Evolutionary conservation across 2,797 vertebrate species (phyloP), one percentile per base, ranked within the genome.

Genomic region (Sebastes itinus): DNA sequence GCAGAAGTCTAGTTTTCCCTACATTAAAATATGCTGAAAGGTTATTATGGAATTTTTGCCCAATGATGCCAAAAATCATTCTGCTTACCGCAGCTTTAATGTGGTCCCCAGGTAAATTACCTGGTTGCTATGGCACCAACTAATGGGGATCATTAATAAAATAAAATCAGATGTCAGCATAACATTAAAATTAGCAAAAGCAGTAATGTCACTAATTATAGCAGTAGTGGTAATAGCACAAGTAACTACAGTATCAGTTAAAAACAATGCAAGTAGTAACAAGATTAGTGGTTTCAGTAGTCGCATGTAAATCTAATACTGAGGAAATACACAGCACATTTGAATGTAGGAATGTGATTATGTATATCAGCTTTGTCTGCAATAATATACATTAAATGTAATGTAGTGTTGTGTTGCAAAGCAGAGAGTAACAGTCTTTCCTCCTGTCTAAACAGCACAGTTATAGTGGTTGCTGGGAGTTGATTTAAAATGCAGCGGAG

Each of bases 401-500:
- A 23, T 30, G 7, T 23, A 14, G 4, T 56, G 5, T 49, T 25
- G 60, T n/a, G 28, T n/a, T 62, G 16, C 16, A 75, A 12, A 71
- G 9, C 6, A 46, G 63, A 66, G 7, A 42, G 3, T 0, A 28
- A 25, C 13, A 7, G 49, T 30, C 6, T 23, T 23, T 56, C 11
- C 9, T 54, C 33, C 0, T 5, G 22, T 61, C 66, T 72, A 18
- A 20, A 23, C 3, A 73, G 70, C 66, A n/a, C 66, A n/a, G 1
- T 54, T 65, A 55, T 13, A 22, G 23, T 35, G 25, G 28, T 38
- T 55, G 42, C 42, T 60, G 25, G 62, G 38, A 32, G 69, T 59
- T 54, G 68, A 76, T 84, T 77, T 83, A 23, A 85, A 70, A 83
- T 79, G 63, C 76, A 74, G 86, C 77, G 62, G 67, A 61, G 64